Conservation (phyloP, 2,888 invertebrate species). For the Dasypolia templi region DNA sequence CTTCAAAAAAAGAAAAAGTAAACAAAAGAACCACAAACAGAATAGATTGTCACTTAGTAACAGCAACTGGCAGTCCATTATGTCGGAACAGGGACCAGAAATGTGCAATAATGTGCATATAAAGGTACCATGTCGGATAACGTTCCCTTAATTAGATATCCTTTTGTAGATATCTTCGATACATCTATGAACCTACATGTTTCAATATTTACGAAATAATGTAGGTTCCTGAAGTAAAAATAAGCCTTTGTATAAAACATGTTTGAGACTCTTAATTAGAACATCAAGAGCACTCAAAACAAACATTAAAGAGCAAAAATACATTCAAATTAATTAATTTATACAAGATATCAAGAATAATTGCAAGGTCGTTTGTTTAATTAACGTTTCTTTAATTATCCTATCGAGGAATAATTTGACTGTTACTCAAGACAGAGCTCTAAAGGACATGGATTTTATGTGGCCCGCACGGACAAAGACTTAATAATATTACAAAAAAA, state of each 20-base stretch:
- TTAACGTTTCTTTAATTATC: conserved; percentile 5
- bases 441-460: too few species aligned
- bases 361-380: conserved; percentile 1
- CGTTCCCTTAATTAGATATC: conserved; percentile 16
- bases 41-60: conserved; percentile 33
- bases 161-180: conserved; percentile 20
- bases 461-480: too few species aligned
- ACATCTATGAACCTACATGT: neutral
- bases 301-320: neutral
- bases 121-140: conserved; percentile 49
- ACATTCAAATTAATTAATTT: neutral
- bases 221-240: too few species aligned
- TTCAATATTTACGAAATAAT: neutral
- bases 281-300: neutral
- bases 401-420: conserved; percentile 2
- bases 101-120: conserved; percentile 49
- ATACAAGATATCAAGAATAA: neutral
- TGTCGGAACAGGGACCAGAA: conserved; percentile 4
- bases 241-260: too few species aligned
- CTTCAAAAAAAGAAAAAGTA: conserved; percentile 16
- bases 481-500: too few species aligned
- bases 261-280: neutral
- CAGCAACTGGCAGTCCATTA: conserved; percentile 31
- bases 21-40: conserved; percentile 21
- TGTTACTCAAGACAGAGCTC: neutral